Conservation (phyloP, 2,797 vertebrate species). For the Xiphophorus birchmanni region DNA sequence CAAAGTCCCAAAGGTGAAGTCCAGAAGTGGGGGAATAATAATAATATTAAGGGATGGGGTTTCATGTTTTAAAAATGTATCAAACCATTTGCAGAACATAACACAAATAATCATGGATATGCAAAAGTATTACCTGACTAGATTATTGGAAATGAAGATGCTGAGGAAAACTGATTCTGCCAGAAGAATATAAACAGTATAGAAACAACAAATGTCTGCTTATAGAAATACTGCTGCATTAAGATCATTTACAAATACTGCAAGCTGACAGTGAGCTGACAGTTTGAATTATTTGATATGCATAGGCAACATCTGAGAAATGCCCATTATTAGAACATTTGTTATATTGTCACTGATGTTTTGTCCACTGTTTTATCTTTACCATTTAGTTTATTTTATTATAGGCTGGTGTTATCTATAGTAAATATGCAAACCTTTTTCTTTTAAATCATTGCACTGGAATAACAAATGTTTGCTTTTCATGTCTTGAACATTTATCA, state of each 20-base stretch:
- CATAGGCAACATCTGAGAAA: not conserved
- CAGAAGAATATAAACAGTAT: not conserved
- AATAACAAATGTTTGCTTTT: constrained; percentile 7
- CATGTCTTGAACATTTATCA: not conserved
- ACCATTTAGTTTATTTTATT: not conserved
- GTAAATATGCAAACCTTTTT: not conserved
- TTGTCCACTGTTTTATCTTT: not conserved
- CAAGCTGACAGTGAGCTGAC: not conserved
- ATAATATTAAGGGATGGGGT: not conserved
- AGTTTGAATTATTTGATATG: not conserved
- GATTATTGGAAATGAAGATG: not conserved
- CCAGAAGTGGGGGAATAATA: not conserved
- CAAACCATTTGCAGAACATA: not conserved
- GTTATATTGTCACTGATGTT: not conserved
- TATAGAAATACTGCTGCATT: not conserved
- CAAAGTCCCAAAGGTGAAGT: not conserved
- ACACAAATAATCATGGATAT: not conserved
- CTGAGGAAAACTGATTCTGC: not conserved
- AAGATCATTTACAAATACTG: not conserved
- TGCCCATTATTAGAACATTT: not conserved
- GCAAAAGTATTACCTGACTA: not conserved
- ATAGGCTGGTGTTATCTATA: not conserved
- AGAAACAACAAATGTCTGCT: not conserved
- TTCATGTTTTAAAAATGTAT: not conserved
- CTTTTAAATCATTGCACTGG: not conserved